Evolutionary conservation across 2,113 vertebrate genomes (phyloP).

Genomic region (Maccullochella peelii): DNA sequence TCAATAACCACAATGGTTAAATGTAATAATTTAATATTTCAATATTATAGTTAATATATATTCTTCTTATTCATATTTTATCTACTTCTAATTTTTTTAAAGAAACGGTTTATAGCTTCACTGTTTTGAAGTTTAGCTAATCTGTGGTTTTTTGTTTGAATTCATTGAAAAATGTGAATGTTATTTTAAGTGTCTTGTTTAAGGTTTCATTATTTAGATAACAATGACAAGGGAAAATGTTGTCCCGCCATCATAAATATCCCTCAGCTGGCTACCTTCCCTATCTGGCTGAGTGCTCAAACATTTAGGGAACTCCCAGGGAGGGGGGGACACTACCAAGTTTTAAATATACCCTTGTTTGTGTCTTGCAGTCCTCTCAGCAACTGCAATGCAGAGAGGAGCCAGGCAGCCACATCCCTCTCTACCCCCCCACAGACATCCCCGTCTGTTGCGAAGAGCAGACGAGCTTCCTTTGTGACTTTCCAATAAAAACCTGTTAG

Average conservation of each 20-base stretch:
- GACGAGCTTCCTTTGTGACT: constrained; percentile 25
- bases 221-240: neutral
- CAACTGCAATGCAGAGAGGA: constrained; percentile 72
- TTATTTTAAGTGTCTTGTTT: neutral
- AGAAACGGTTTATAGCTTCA: neutral
- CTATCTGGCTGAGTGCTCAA: neutral
- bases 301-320: constrained; percentile 13
- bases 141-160: neutral
- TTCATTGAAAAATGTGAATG: neutral
- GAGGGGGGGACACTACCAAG: constrained; percentile 10
- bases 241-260: neutral
- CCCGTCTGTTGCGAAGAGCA: constrained; percentile 33
- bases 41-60: neutral
- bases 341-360: constrained; percentile 32
- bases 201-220: neutral
- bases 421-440: constrained; percentile 1
- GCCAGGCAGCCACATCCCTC: constrained; percentile 28
- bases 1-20: no score
- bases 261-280: neutral
- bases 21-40: neutral
- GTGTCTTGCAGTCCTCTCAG: constrained; percentile 49
- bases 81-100: neutral
- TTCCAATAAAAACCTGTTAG: constrained; percentile 38
- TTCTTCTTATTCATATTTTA: no score
- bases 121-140: neutral